Percentiles rank a stretch among this genome's conserved stretches.
These are phyloP conservation scores for Gisinianus flammeolus DNA, from an alignment of 2,888 invertebrate genomes.

Conservation along the genomic window DNA sequence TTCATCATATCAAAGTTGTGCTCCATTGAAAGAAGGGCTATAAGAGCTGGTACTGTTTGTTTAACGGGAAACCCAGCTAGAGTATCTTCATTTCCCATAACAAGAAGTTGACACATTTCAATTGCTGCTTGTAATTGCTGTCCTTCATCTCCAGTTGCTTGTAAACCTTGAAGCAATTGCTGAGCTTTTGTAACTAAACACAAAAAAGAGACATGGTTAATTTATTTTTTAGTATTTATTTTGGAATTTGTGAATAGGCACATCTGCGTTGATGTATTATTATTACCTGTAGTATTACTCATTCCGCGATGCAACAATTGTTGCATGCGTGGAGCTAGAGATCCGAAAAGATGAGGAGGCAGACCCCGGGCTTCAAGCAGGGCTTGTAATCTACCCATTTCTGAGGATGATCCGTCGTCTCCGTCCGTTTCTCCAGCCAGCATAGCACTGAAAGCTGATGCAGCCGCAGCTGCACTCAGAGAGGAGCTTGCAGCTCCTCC, in stretches of 20 bases:
- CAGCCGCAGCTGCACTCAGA: constrained; percentile 59
- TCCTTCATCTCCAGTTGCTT: constrained; percentile 92
- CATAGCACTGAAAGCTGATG: constrained; percentile 67
- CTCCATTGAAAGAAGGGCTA: constrained; percentile 90
- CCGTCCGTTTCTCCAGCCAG: constrained; percentile 60
- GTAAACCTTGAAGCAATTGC: constrained; percentile 87
- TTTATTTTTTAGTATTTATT: background rate
- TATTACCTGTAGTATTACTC: constrained; percentile 79
- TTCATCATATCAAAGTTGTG: constrained; percentile 99
- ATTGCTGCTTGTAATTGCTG: constrained; percentile 96
- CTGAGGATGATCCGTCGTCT: constrained; percentile 84
- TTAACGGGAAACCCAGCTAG: constrained; percentile 98
- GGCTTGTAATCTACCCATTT: constrained; percentile 94
- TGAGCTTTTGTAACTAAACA: constrained; percentile 83
- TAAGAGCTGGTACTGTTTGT: constrained; percentile 94
- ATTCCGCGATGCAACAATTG: constrained; percentile 92
- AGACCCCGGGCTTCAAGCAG: constrained; percentile 91
- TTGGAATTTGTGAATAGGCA: too few species aligned
- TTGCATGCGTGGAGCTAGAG: constrained; percentile 95
- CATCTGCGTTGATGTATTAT: too few species aligned
- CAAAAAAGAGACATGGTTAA: background rate
- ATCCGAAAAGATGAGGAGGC: constrained; percentile 96
- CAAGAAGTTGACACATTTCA: constrained; percentile 97
- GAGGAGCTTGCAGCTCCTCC: constrained; percentile 40
- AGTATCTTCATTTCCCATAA: constrained; percentile 99